Base-by-base conservation (phyloP, 2,797 vertebrate species). In the Cyprinella venusta region DNA sequence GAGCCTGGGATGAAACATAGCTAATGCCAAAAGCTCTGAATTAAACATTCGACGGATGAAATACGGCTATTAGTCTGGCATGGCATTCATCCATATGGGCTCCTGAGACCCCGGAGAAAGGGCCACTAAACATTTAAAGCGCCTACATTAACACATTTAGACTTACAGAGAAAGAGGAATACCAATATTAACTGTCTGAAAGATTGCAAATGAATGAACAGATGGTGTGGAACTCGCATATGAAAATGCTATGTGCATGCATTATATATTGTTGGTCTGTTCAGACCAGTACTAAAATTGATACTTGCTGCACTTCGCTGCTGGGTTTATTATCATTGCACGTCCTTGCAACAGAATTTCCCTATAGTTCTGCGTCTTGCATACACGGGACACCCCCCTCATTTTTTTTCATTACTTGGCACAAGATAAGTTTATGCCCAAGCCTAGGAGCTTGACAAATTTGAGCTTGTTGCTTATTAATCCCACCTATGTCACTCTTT, bases 11-110 rank as follows among this genome's bases (percentile, higher is more conserved):
- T 82, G 75, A 83, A 84, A 81, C 81, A 83, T 65, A 45, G 30
- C 68, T 76, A 77, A 30, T 85, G 85, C 80, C 81, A 76, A 76
- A 61, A 74, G 65, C 52, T 69, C 63, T 86, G 72, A 88, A 79
- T 86, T 88, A 88, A 87, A 79, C 67, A 87, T 69, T 67, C 74
- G 79, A 67, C 48, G 19, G 76, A 86, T 82, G 78, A 85, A 84
- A 87, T 81, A 77, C n/a, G 79, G 71, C 72, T 86, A 72, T 82
- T 77, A 82, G 30, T 79, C 61, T 76, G 68, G 8, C 48, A 77
- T 70, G 76, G 71, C 71, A 42, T 45, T 81, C 42, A 24, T 75
- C 70, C 75, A 68, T 65, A 8, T 67, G 74, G 21, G 54, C 50
- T 76, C 36, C 70, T 50, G 54, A 81, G 71, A 61, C 24, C 45